phyloP scores from a whole-genome alignment of 2,113 vertebrate species.

The Rhea pennata region DNA sequence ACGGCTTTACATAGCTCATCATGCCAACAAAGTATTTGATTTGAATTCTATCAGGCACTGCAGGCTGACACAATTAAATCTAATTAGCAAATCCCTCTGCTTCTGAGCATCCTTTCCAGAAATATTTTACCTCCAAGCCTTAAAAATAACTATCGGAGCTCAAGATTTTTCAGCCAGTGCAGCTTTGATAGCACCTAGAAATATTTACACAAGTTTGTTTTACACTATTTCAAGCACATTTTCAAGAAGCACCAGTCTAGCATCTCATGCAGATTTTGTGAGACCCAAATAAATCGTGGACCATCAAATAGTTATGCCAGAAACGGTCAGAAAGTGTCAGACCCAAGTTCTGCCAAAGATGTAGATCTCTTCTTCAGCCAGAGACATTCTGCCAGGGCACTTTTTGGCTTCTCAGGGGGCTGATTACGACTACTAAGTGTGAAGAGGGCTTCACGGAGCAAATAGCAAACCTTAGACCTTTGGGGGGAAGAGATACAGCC shows the following conservation, averaged over 20 bases:
- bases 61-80: slow-evolving; percentile 17
- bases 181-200: not conserved
- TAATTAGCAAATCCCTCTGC: slow-evolving; percentile 27
- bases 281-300: not conserved
- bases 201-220: not conserved
- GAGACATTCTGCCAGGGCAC: not conserved
- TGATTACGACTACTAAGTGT: not conserved
- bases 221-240: not conserved
- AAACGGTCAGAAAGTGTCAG: not conserved
- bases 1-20: not conserved
- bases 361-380: not conserved
- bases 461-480: not conserved
- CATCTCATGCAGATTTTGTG: not conserved
- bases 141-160: not conserved
- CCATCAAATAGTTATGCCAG: not conserved
- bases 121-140: not conserved
- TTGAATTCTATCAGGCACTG: slow-evolving; percentile 16
- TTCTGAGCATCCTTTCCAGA: not conserved
- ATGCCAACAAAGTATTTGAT: slow-evolving; percentile 1
- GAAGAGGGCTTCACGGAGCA: not conserved
- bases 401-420: not conserved
- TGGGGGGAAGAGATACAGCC: rapidly evolving
- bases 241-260: not conserved
- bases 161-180: not conserved
- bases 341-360: not conserved